Evolutionary conservation across 2,113 vertebrate species (phyloP).

Genomic region (Pseudorhombus dupliciocellatus): DNA sequence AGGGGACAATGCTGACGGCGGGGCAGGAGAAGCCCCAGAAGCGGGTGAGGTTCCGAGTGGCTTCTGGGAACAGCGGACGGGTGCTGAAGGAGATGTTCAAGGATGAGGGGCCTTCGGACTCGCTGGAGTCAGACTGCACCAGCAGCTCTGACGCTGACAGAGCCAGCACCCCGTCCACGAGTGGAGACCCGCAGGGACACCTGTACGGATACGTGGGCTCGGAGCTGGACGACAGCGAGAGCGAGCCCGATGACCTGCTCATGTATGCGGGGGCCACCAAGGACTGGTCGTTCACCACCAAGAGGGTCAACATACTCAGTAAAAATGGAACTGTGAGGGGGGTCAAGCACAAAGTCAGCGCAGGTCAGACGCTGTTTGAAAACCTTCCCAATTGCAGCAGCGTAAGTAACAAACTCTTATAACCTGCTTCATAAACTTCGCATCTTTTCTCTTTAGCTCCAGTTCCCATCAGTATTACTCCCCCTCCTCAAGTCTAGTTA

Average conservation of each 20-base stretch:
- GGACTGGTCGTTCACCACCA: conserved; percentile 87
- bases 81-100: conserved; percentile 95
- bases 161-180: conserved; percentile 83
- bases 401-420: conserved; percentile 80
- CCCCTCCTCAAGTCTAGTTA: conserved; percentile 50
- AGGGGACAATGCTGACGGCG: conserved; percentile 76
- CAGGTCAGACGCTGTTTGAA: conserved; percentile 93
- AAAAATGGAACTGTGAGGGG: conserved; percentile 97
- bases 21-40: conserved; percentile 82
- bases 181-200: conserved; percentile 83
- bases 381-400: conserved; percentile 87
- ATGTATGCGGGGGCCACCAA: conserved; percentile 86
- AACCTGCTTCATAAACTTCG: background rate
- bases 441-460: background rate
- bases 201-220: conserved; percentile 81
- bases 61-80: conserved; percentile 92
- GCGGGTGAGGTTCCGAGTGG: conserved; percentile 94
- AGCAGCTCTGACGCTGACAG: conserved; percentile 88
- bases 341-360: conserved; percentile 97
- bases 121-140: conserved; percentile 91
- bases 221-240: conserved; percentile 86
- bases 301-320: conserved; percentile 94
- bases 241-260: conserved; percentile 87
- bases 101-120: conserved; percentile 85
- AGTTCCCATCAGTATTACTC: background rate